These are phyloP conservation scores for Drosophila stalkeri DNA, from an alignment of 2,888 invertebrate species.

Conservation along the genomic window DNA sequence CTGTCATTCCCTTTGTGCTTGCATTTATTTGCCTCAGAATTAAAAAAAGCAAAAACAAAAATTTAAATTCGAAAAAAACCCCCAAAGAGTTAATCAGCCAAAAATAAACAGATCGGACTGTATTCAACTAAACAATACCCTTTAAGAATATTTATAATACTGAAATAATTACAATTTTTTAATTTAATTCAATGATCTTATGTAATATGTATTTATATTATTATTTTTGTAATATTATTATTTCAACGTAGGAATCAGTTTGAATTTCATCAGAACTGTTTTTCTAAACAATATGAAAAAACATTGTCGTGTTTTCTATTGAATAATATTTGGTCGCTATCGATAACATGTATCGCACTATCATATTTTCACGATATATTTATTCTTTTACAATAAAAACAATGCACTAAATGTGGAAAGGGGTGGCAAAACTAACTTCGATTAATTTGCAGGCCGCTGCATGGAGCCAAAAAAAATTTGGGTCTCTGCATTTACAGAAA, in stretches of 20 bases:
- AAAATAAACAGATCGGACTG: slow-evolving; percentile 13
- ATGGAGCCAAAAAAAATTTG: slow-evolving; percentile 27
- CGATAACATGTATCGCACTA: slow-evolving; percentile 2
- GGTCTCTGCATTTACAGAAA: slow-evolving; percentile 32
- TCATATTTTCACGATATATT: slow-evolving; percentile 6
- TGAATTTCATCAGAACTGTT: background rate
- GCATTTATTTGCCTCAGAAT: slow-evolving; percentile 45
- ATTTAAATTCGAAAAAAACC: slow-evolving; percentile 24
- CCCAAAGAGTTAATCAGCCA: slow-evolving; percentile 9
- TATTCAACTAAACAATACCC: slow-evolving; percentile 22
- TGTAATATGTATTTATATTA: background rate
- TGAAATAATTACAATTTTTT: too few species aligned
- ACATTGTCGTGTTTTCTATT: background rate
- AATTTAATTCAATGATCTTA: too few species aligned
- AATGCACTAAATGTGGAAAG: slow-evolving; percentile 1
- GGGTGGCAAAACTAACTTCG: background rate
- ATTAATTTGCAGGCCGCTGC: slow-evolving; percentile 22
- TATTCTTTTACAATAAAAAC: slow-evolving; percentile 9
- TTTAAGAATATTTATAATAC: background rate
- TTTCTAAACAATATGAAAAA: too few species aligned
- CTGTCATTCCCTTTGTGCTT: slow-evolving; percentile 47
- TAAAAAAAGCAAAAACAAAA: slow-evolving; percentile 19
- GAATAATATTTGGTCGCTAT: slow-evolving; percentile 3
- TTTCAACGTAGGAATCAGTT: background rate
- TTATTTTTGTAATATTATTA: background rate